Evolutionary conservation across 2,113 vertebrate species (phyloP).

Genomic region (Ammodytes dubius): DNA sequence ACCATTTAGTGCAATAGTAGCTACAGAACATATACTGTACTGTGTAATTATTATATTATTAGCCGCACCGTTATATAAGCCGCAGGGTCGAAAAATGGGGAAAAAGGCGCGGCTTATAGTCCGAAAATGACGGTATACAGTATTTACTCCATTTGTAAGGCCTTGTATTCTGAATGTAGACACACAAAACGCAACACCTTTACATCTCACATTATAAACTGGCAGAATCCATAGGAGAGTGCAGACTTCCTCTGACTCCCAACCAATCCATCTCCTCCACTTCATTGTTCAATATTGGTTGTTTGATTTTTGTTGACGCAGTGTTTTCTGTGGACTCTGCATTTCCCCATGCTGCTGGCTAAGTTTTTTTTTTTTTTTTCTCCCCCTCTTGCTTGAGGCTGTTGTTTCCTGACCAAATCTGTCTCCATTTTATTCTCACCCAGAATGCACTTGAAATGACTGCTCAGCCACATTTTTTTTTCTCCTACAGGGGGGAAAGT

Average conservation of each 20-base stretch:
- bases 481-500: slow-evolving; percentile 47
- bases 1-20: no score
- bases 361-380: slow-evolving; percentile 22
- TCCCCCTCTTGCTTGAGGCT: slow-evolving; percentile 27
- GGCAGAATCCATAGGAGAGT: background rate
- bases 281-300: slow-evolving; percentile 10
- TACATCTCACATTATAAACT: background rate
- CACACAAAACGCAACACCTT: background rate
- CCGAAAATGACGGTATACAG: no score
- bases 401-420: slow-evolving; percentile 47
- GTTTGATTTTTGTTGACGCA: slow-evolving; percentile 38
- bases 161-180: background rate
- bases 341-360: slow-evolving; percentile 24
- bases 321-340: slow-evolving; percentile 32
- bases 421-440: slow-evolving; percentile 22
- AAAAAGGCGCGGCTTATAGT: no score
- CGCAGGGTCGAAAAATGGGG: no score
- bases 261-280: slow-evolving; percentile 12
- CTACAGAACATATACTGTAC: no score
- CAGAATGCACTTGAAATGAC: slow-evolving; percentile 27
- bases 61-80: no score
- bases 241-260: slow-evolving; percentile 1
- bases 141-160: background rate
- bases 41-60: no score
- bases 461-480: slow-evolving; percentile 30